Evolutionary conservation across 2,888 invertebrate species (phyloP), one percentile per base, ranked within the genome.

Genomic region (Spisula solida): DNA sequence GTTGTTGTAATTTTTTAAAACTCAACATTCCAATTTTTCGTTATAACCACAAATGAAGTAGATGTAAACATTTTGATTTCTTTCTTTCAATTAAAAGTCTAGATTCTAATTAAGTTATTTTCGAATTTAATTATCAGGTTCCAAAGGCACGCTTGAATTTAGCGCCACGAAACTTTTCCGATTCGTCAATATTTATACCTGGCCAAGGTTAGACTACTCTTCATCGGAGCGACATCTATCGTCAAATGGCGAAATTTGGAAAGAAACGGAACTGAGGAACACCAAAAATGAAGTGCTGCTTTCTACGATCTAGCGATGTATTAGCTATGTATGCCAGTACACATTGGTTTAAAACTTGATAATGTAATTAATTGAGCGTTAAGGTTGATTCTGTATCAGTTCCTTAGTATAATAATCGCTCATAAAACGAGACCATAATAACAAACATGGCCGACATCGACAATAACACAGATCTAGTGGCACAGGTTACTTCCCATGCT

Each of bases 401-500:
- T 18, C 48, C 47, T 48, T 80, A 16, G 48, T n/a, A 48, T 47
- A 41, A 2, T 2, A 80, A 80, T 47, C 48, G 20, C 48, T 48
- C 34, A 47, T 18, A 25, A n/a, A 48, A 10, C 47, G 80, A 47
- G 47, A 85, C 78, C 55, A 80, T 83, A 91, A 94, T 91, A 94
- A 95, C 94, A 94, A 95, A 94, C 89, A 95, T 95, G 95, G 95
- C 95, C 93, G 95, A 95, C 90, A 85, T 91, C 86, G 94, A 94
- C 87, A 93, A 92, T 89, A 91, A 93, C 88, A 92, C 90, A 89
- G 85, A 51, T 51, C 89, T 92, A 70, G 89, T 94, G 85, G 88
- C 94, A 83, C 93, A 91, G 88, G 90, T 93, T 86, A 92, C 91
- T 84, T 89, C 89, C 87, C 88, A 89, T 88, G 89, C 88, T 66